Conservation (phyloP, 2,888 invertebrate genomes). For the Agrotis clavis region DNA sequence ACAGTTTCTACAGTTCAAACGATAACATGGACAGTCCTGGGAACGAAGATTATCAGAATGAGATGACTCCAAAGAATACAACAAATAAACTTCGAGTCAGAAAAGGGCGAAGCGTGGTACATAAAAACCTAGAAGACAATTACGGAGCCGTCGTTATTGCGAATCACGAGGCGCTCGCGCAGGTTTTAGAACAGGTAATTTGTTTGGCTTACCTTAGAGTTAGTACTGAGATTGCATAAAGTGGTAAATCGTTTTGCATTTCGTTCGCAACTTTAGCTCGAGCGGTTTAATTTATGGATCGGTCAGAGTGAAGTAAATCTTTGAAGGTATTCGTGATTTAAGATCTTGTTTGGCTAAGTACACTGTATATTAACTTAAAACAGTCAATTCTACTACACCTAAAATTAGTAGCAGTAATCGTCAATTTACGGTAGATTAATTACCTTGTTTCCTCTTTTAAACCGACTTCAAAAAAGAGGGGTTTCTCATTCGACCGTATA, state of each 20-base stretch:
- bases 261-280: constrained; percentile 22
- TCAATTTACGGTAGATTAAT: not conserved
- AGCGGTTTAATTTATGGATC: constrained; percentile 34
- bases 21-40: constrained; percentile 89
- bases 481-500: too few relatives aligned
- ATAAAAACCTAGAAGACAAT: constrained; percentile 96
- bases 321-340: constrained; percentile 45
- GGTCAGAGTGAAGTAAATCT: constrained; percentile 23
- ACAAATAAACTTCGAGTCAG: constrained; percentile 94
- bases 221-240: constrained; percentile 51
- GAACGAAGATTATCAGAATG: constrained; percentile 86
- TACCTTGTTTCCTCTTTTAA: not conserved
- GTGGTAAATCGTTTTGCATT: constrained; percentile 51
- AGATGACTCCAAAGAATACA: constrained; percentile 86
- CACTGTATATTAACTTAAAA: not conserved
- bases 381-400: not conserved
- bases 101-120: constrained; percentile 95
- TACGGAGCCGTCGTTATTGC: constrained; percentile 97
- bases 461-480: not conserved
- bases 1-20: constrained; percentile 93
- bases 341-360: constrained; percentile 35
- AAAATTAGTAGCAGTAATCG: not conserved
- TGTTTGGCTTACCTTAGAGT: constrained; percentile 66
- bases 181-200: constrained; percentile 96
- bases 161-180: constrained; percentile 97